phyloP scores from a whole-genome alignment of 2,797 vertebrate species.

The Platalea minor region DNA sequence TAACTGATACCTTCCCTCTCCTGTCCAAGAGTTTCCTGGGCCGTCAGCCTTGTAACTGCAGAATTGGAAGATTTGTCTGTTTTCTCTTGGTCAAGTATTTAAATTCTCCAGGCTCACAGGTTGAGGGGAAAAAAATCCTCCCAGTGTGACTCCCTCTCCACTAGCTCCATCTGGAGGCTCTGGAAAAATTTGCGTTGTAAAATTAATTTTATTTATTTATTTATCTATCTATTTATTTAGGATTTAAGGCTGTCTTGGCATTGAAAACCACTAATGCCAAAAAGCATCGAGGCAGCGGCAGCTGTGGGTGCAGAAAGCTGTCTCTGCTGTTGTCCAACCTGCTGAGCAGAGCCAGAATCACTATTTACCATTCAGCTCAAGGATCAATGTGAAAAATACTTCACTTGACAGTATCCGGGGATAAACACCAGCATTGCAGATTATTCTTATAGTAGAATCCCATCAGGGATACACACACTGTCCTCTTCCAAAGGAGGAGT shows the following conservation, averaged over 20 bases:
- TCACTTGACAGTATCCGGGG: background rate
- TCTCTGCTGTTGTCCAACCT: background rate
- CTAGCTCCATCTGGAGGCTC: conserved; percentile 52
- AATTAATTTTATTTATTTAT: background rate
- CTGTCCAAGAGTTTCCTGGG: background rate
- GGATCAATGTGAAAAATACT: background rate
- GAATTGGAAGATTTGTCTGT: background rate
- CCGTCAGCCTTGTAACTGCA: background rate
- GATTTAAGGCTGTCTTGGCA: background rate
- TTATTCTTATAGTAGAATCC: background rate
- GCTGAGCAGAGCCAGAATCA: background rate
- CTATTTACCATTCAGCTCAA: background rate
- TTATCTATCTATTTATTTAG: background rate
- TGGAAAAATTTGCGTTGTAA: background rate
- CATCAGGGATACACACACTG: background rate
- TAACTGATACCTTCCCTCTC: background rate
- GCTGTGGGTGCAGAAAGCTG: background rate
- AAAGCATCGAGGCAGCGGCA: background rate
- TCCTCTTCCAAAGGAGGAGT: background rate
- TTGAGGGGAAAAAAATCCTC: background rate
- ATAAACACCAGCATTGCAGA: background rate
- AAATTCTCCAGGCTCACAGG: background rate
- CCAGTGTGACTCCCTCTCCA: background rate
- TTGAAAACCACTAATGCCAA: background rate
- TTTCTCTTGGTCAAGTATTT: background rate